Percentiles rank a stretch among this genome's conserved stretches.
Evolutionary conservation across 2,888 invertebrate genomes (phyloP).

Genomic region (Seira musarum): DNA sequence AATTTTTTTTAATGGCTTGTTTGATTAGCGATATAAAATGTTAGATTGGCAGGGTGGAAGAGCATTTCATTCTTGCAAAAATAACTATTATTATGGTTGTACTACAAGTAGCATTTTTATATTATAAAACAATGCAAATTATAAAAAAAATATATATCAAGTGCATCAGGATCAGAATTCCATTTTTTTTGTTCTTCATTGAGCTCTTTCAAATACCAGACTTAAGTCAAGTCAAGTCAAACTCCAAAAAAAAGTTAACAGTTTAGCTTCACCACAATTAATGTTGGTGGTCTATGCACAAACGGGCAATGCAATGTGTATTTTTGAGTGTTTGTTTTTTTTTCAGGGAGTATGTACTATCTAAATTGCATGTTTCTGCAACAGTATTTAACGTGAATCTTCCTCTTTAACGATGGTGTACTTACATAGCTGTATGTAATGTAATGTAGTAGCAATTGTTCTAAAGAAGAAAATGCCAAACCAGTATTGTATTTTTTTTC

Average conservation of each 20-base stretch:
- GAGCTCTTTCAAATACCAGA: too few relatives aligned
- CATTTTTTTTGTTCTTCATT: too few relatives aligned
- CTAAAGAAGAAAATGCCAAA: not conserved
- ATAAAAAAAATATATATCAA: not conserved
- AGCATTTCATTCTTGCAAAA: not conserved
- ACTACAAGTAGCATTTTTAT: conserved; percentile 7
- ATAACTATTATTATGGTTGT: conserved; percentile 38
- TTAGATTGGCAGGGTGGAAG: conserved; percentile 37
- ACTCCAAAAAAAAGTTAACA: not conserved
- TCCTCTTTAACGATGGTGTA: not conserved
- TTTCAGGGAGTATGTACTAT: not conserved
- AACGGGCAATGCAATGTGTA: not conserved
- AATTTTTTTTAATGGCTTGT: conserved; percentile 49
- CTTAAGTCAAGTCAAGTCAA: not conserved
- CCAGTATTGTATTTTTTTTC: conserved; percentile 16
- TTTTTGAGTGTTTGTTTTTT: not conserved
- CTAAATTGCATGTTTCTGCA: conserved; percentile 7
- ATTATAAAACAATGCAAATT: conserved; percentile 15
- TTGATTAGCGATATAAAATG: conserved; percentile 58
- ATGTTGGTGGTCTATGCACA: not conserved
- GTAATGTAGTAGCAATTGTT: conserved; percentile 3
- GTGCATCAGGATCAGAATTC: too few relatives aligned
- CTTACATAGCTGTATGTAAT: not conserved
- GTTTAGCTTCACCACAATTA: not conserved
- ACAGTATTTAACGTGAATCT: not conserved